phyloP scores from a whole-genome alignment of 2,888 invertebrate species.

The Nemotelus nigrinus region DNA sequence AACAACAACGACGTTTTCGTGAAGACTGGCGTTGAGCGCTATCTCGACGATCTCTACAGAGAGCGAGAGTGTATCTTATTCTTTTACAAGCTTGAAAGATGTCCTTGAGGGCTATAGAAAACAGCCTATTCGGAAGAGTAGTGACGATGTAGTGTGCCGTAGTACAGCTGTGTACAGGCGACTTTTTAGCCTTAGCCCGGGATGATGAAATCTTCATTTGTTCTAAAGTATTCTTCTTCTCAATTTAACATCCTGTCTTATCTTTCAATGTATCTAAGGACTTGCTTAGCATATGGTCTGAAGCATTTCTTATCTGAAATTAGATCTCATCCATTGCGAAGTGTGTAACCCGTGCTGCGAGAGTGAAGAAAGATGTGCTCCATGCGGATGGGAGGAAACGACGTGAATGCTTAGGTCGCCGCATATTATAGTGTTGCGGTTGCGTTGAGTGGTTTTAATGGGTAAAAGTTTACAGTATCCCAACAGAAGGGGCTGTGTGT shows the following conservation, averaged over 20 bases:
- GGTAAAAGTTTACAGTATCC: constrained; percentile 38
- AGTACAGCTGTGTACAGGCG: no score
- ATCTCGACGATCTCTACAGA: constrained; percentile 1
- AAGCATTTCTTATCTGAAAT: constrained; percentile 48
- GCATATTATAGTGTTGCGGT: constrained; percentile 44
- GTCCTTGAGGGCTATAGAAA: constrained; percentile 14
- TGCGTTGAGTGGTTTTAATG: constrained; percentile 44
- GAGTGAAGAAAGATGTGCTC: no score
- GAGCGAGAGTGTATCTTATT: constrained; percentile 20
- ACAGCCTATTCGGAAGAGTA: not conserved
- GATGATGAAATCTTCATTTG: constrained; percentile 38
- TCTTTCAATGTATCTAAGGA: constrained; percentile 46
- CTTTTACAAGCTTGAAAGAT: constrained; percentile 4
- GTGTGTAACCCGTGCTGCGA: constrained; percentile 25
- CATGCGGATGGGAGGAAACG: not conserved
- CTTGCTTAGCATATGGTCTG: constrained; percentile 47
- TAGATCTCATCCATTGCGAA: constrained; percentile 47
- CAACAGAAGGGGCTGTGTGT: not conserved
- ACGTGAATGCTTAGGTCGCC: not conserved
- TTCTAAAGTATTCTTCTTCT: constrained; percentile 47
- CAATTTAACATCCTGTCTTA: constrained; percentile 47
- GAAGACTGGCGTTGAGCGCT: not conserved
- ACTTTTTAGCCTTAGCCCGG: not conserved
- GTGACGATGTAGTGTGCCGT: not conserved
- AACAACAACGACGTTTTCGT: constrained; percentile 16